These are phyloP conservation scores for Clanis bilineata DNA, from an alignment of 2,888 invertebrate species.

Conservation along the genomic window DNA sequence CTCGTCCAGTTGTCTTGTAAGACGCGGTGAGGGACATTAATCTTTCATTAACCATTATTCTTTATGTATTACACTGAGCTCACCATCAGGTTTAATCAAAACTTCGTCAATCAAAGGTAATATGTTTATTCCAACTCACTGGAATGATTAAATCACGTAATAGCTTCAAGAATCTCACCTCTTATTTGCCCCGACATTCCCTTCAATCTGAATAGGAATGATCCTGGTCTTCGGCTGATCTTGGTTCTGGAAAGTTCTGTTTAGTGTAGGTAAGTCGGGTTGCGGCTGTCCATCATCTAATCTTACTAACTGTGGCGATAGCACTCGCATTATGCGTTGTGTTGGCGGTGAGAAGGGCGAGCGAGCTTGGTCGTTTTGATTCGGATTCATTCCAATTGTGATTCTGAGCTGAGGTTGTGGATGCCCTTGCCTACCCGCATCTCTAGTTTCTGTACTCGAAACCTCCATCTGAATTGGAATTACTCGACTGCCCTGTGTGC, in stretches of 20 bases:
- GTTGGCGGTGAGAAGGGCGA: slow-evolving; percentile 69
- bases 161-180: slow-evolving; percentile 53
- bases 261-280: slow-evolving; percentile 65
- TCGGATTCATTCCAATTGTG: slow-evolving; percentile 70
- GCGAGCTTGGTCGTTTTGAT: slow-evolving; percentile 46
- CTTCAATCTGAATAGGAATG: slow-evolving; percentile 84
- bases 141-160: too few species aligned
- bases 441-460: slow-evolving; percentile 58
- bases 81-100: background rate
- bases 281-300: slow-evolving; percentile 64
- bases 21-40: background rate
- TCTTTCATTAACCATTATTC: background rate
- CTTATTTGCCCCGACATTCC: slow-evolving; percentile 63
- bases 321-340: slow-evolving; percentile 78
- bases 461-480: slow-evolving; percentile 87
- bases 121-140: too few species aligned
- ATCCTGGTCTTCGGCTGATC: slow-evolving; percentile 80
- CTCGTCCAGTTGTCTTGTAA: too few species aligned
- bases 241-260: slow-evolving; percentile 57
- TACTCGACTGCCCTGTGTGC: slow-evolving; percentile 71
- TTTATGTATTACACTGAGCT: background rate
- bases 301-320: slow-evolving; percentile 78
- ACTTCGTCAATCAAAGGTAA: background rate
- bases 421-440: slow-evolving; percentile 52
- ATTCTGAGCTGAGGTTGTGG: slow-evolving; percentile 70